Evolutionary conservation across 2,888 invertebrate genomes (phyloP), one percentile per base, ranked within the genome.

Genomic region (Coelogynopora nodosa): DNA sequence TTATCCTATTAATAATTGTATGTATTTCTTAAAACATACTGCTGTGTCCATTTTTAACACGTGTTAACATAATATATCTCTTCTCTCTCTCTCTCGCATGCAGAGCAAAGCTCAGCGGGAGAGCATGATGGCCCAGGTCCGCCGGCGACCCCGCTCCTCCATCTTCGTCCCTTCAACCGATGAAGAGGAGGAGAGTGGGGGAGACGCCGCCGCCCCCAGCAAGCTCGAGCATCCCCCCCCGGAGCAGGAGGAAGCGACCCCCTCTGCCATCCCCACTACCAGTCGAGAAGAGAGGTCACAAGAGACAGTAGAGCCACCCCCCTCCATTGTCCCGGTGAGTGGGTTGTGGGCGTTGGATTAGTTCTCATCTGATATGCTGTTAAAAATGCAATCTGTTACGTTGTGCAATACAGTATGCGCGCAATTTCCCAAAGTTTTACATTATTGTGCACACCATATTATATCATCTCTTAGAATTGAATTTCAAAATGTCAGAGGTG

Each of bases 91-190:
- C n/a, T n/a, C n/a, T n/a, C n/a, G n/a, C n/a, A n/a, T n/a, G n/a
- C n/a, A n/a, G n/a, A n/a, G n/a, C n/a, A 74, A 74, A 74, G 23
- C 74, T 13, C 74, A 74, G 23, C 74, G 74, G 23, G 74, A 74
- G 74, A 74, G 74, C 23, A 2, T 74, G 23, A 13, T 74, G 74
- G 74, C 74, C 5, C 10, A 5, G 74, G 5, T 10, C 23, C 74
- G 74, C 5, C 74, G 74, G 27, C 18, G 74, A 26, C 74, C 74
- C 27, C 74, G 27, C 18, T 74, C 74, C 23, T 74, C 74, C 74
- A 74, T 74, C 10, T 74, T 74, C 2, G 23, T 23, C 23, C 18
- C 74, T 2, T 5, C 10, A 49, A 26, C 18, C 74, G 74, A 74
- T 74, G 74, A 74, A 26, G 74, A 74, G 5, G 74, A 23, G 18